These are phyloP conservation scores for Pseudolaguvia tuberculata DNA, from an alignment of 2,113 vertebrate genomes.

Conservation along the genomic window DNA sequence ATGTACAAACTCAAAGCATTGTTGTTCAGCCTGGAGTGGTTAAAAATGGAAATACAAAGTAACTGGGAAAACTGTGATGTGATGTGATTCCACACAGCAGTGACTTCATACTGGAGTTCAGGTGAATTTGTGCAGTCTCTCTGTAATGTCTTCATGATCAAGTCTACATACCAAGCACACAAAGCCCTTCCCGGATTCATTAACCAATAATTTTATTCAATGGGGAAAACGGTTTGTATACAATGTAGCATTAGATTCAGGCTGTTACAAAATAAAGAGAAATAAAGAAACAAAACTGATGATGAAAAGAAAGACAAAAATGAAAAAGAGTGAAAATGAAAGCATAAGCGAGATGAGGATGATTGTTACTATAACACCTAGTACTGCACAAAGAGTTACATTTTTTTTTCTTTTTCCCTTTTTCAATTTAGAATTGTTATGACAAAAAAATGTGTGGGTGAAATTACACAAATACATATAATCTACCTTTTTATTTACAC, in stretches of 20 bases:
- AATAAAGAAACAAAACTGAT: not conserved
- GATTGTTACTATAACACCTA: slow-evolving; percentile 44
- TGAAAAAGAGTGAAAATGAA: slow-evolving; percentile 33
- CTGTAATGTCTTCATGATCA: slow-evolving; percentile 5
- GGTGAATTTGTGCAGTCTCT: slow-evolving; percentile 31
- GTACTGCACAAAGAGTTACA: slow-evolving; percentile 48
- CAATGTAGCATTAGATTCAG: not conserved
- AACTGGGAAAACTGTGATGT: slow-evolving; percentile 22
- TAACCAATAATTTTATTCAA: slow-evolving; percentile 19
- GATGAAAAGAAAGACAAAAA: not conserved
- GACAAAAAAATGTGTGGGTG: slow-evolving; percentile 61
- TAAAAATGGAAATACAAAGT: slow-evolving; percentile 46
- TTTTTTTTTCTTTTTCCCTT: slow-evolving; percentile 41
- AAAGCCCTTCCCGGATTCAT: slow-evolving; percentile 28
- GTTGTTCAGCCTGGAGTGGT: slow-evolving; percentile 31
- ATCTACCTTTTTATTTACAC: slow-evolving; percentile 77
- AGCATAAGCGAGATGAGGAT: slow-evolving; percentile 45
- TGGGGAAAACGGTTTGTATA: slow-evolving; percentile 23
- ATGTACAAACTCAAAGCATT: slow-evolving; percentile 44
- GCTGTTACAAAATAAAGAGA: not conserved
- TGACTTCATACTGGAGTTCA: slow-evolving; percentile 5
- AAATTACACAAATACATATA: slow-evolving; percentile 77
- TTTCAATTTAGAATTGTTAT: slow-evolving; percentile 52
- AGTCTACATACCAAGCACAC: slow-evolving; percentile 46
- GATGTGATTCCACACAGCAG: slow-evolving; percentile 9